These are phyloP conservation scores for Chelon labrosus DNA, from an alignment of 2,797 vertebrate species.

Conservation along the genomic window DNA sequence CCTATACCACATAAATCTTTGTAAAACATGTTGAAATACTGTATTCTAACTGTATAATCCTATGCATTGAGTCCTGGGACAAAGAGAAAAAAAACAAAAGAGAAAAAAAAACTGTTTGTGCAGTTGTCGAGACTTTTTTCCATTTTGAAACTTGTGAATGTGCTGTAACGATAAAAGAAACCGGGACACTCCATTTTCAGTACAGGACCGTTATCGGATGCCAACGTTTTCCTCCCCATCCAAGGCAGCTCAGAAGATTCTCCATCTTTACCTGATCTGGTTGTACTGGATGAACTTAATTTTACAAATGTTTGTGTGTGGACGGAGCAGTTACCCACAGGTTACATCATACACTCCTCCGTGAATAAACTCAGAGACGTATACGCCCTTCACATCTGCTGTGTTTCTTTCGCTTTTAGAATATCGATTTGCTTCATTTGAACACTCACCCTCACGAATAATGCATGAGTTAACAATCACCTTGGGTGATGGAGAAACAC, in stretches of 20 bases:
- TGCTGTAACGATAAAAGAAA: slow-evolving; percentile 79
- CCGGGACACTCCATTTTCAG: slow-evolving; percentile 69
- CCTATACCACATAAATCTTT: slow-evolving; percentile 87
- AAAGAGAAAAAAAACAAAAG: slow-evolving; percentile 62
- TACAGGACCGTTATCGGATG: slow-evolving; percentile 66
- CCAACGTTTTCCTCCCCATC: slow-evolving; percentile 66
- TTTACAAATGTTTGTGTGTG: slow-evolving; percentile 74
- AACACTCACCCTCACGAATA: slow-evolving; percentile 61
- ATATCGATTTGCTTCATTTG: slow-evolving; percentile 68
- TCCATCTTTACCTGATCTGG: slow-evolving; percentile 77
- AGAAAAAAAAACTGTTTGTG: slow-evolving; percentile 76
- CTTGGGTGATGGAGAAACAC: slow-evolving; percentile 59
- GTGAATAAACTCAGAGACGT: slow-evolving; percentile 83
- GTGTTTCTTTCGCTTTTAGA: slow-evolving; percentile 72
- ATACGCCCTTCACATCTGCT: slow-evolving; percentile 70
- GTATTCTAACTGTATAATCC: slow-evolving; percentile 87
- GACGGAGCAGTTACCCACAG: slow-evolving; percentile 73
- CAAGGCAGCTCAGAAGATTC: slow-evolving; percentile 77
- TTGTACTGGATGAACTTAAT: slow-evolving; percentile 75
- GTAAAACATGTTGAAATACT: slow-evolving; percentile 87
- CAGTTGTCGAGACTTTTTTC: slow-evolving; percentile 79
- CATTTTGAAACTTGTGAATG: slow-evolving; percentile 81
- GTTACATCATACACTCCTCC: slow-evolving; percentile 79
- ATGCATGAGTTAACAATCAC: slow-evolving; percentile 71
- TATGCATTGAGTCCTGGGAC: slow-evolving; percentile 86